Conservation (phyloP, 2,113 vertebrate genomes). For the Perca schrenkii region DNA sequence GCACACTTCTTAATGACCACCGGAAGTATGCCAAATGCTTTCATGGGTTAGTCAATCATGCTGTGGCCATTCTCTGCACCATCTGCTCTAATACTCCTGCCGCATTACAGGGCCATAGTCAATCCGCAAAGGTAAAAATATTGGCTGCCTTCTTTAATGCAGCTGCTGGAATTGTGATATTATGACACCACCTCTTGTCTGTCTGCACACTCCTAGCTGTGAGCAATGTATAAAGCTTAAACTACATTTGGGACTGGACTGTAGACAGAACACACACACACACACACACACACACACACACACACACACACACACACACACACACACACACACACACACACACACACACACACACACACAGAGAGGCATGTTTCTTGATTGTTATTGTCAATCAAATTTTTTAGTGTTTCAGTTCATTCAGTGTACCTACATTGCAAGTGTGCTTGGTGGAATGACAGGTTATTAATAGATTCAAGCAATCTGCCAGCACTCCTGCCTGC, state of each 20-base stretch:
- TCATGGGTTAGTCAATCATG: conserved; percentile 33
- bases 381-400: conserved; percentile 15
- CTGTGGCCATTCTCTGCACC: conserved; percentile 42
- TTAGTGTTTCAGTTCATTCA: conserved; percentile 25
- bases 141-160: conserved; percentile 6
- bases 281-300: background rate
- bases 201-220: conserved; percentile 2
- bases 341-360: too few species aligned
- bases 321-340: too few species aligned
- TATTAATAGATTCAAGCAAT: conserved; percentile 73
- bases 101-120: conserved; percentile 18
- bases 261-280: background rate
- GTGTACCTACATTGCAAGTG: conserved; percentile 34
- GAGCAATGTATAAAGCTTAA: conserved; percentile 19
- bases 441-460: conserved; percentile 52
- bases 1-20: background rate
- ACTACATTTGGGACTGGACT: conserved; percentile 1
- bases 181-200: conserved; percentile 22
- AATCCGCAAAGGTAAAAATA: conserved; percentile 20
- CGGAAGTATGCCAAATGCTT: conserved; percentile 25
- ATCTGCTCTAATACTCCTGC: conserved; percentile 44
- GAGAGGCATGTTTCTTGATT: background rate
- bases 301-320: too few species aligned
- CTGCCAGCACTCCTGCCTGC: conserved; percentile 58
- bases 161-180: conserved; percentile 36